phyloP scores from a whole-genome alignment of 2,888 invertebrate genomes.

The Steromphala cineraria region DNA sequence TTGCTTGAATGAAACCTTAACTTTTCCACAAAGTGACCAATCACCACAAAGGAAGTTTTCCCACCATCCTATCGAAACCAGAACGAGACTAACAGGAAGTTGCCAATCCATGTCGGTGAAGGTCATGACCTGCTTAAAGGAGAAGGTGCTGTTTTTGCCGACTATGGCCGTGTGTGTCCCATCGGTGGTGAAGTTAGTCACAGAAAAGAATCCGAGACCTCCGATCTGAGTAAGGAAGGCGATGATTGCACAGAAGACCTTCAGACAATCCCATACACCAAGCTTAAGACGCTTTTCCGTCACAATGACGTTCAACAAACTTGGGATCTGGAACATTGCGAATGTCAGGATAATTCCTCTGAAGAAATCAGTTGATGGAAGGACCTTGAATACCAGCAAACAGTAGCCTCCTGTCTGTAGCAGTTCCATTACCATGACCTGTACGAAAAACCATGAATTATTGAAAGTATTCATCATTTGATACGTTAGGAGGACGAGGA shows the following conservation, averaged over 20 bases:
- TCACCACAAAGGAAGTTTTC: constrained; percentile 89
- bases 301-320: constrained; percentile 68
- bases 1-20: constrained; percentile 57
- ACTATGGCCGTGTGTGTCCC: constrained; percentile 46
- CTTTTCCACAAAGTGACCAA: constrained; percentile 62
- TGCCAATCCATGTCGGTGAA: constrained; percentile 82
- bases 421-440: constrained; percentile 60
- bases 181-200: constrained; percentile 45
- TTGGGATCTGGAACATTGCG: constrained; percentile 69
- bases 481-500: not conserved
- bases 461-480: too few relatives aligned
- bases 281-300: constrained; percentile 50
- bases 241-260: constrained; percentile 46
- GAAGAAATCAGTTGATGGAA: constrained; percentile 69
- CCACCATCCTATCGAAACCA: constrained; percentile 97
- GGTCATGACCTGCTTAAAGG: constrained; percentile 39
- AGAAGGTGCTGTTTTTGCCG: constrained; percentile 44
- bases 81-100: constrained; percentile 88
- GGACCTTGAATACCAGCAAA: constrained; percentile 70
- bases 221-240: constrained; percentile 61
- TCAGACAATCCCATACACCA: constrained; percentile 50
- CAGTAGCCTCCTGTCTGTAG: constrained; percentile 67
- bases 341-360: constrained; percentile 70
- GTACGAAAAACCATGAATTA: too few relatives aligned
- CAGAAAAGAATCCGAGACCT: constrained; percentile 50